A percentile compares a stretch with the other conserved stretches of the same genome.
phyloP scores from a whole-genome alignment of 2,797 vertebrate genomes.

The Enteromius trimaculatus region DNA sequence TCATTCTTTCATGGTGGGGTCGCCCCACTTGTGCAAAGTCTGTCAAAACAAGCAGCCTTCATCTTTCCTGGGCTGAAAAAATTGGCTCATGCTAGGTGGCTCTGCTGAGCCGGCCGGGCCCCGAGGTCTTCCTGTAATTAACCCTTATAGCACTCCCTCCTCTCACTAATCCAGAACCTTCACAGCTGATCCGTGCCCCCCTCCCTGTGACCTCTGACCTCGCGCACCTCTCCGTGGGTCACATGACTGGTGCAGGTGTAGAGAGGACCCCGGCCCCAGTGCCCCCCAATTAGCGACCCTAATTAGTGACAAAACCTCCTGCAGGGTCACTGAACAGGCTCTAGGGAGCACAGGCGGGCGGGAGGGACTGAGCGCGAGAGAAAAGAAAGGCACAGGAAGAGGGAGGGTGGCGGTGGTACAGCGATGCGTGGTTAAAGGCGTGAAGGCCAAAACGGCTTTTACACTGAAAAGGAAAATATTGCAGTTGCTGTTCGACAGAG shows the following conservation, averaged over 20 bases:
- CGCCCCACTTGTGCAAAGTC: slow-evolving; percentile 73
- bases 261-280: slow-evolving; percentile 79
- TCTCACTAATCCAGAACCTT: slow-evolving; percentile 55
- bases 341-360: slow-evolving; percentile 43
- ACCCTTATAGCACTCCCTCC: slow-evolving; percentile 64
- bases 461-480: slow-evolving; percentile 42
- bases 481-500: slow-evolving; percentile 10
- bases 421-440: slow-evolving; percentile 72
- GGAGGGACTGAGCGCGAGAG: slow-evolving; percentile 38
- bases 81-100: slow-evolving; percentile 63
- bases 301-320: slow-evolving; percentile 81
- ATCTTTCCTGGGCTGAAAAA: slow-evolving; percentile 69
- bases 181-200: slow-evolving; percentile 50
- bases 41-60: slow-evolving; percentile 79
- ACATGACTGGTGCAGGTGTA: slow-evolving; percentile 92
- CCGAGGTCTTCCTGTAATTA: slow-evolving; percentile 77
- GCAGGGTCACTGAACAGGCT: slow-evolving; percentile 81
- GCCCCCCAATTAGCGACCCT: slow-evolving; percentile 91
- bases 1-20: slow-evolving; percentile 63
- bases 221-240: slow-evolving; percentile 80
- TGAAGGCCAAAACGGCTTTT: slow-evolving; percentile 56
- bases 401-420: slow-evolving; percentile 54
- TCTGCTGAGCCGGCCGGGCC: slow-evolving; percentile 65
- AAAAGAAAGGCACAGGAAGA: slow-evolving; percentile 28
- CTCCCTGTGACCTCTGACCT: slow-evolving; percentile 72